phyloP scores from a whole-genome alignment of 2,113 vertebrate genomes.

The Cheilinus undulatus region DNA sequence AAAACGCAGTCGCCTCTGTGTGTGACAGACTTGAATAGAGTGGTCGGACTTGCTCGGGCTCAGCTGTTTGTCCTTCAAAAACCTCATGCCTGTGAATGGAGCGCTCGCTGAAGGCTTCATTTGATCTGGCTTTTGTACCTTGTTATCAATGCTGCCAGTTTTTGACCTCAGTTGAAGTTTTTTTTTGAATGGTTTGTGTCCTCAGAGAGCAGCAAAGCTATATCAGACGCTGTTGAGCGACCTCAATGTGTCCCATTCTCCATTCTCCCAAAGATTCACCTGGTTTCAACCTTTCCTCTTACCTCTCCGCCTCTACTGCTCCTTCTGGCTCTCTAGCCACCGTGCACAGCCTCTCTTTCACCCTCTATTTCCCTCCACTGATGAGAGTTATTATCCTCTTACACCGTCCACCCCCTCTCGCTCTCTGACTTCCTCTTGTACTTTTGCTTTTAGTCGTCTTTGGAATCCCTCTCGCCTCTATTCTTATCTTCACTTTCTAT shows the following conservation, averaged over 20 bases:
- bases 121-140: constrained; percentile 1
- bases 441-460: constrained; percentile 42
- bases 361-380: constrained; percentile 41
- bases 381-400: constrained; percentile 66
- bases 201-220: constrained; percentile 23
- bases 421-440: constrained; percentile 32
- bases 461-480: constrained; percentile 24
- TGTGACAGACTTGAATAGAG: neutral
- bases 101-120: constrained; percentile 4
- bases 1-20: too few species aligned
- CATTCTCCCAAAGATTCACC: constrained; percentile 51
- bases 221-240: constrained; percentile 42
- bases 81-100: too few species aligned
- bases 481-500: constrained; percentile 11
- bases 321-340: constrained; percentile 9
- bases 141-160: neutral
- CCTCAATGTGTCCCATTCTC: constrained; percentile 6
- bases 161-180: neutral
- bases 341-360: constrained; percentile 8
- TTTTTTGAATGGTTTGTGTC: constrained; percentile 14
- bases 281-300: constrained; percentile 44
- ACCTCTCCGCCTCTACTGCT: constrained; percentile 33
- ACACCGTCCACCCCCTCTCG: constrained; percentile 24
- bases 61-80: neutral
- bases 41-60: neutral